Base-by-base conservation (phyloP, 2,888 invertebrate genomes). In the Zele albiditarsus region DNA sequence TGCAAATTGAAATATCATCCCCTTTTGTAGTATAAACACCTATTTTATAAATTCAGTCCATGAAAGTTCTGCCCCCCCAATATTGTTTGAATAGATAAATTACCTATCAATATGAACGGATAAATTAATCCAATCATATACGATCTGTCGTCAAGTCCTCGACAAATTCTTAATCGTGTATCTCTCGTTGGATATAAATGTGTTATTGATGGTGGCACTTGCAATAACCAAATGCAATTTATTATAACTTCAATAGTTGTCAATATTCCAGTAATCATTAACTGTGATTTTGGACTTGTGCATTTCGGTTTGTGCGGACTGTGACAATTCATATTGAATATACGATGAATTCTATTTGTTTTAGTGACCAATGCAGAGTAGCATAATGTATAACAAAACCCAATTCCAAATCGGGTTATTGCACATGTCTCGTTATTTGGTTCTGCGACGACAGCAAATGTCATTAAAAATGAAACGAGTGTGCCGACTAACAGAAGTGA, bases 291-390 rank as follows among this genome's bases (percentile, higher is more conserved):
- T 2, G 90, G 90, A 63, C 90, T 90, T 0, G 90, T 90, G 79
- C 84, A 91, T 77, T 87, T 89, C n/a, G 90, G 89, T 63, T 90
- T 90, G 49, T 89, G 86, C 2, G 89, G 86, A 66, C 87, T 88
- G 69, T 84, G 80, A 0, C 81, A 83, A 0, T 80, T 81, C 6
- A 86, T 88, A 82, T 90, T 90, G 85, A 92, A 92, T 81, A 92
- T 91, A 75, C 92, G 85, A 33, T 91, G 90, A 66, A 92, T 91
- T 67, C 92, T 84, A 80, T 91, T 92, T 38, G 91, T 92, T 83
- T 92, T 92, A 10, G 91, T 91, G 14, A 91, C 90, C 25, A 92
- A 89, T 12, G 92, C 90, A 0, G 91, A 90, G 81, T 92, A 92
- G 80, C 91, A 91, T 1, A 91, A 80, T 0, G 92, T 91, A 82